Evolutionary conservation across 2,888 invertebrate genomes (phyloP), one percentile per base, ranked within the genome.

Genomic region (Nomada lathburiana): DNA sequence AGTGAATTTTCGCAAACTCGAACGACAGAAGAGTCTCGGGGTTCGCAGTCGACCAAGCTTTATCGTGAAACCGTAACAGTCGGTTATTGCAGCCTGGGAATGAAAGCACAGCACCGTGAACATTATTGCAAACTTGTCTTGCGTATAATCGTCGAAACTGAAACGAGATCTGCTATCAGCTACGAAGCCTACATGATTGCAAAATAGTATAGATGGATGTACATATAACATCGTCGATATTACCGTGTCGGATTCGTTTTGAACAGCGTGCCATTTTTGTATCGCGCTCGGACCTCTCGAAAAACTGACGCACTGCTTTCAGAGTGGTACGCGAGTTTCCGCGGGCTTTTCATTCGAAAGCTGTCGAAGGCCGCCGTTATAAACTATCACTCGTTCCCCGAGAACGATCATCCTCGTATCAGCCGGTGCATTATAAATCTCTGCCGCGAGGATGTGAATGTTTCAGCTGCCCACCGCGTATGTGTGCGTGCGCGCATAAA

Each of bases 41-140:
- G 53, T 47, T 55, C 71, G 64, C 70, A 80, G 85, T 75, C 70
- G 73, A 69, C 59, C 69, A 29, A 29, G 79, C 70, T 85, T 83
- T 85, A 87, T 87, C 80, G 76, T 44, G 63, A 72, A 76, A 71
- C 70, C 53, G 80, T 83, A 84, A 84, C 87, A 86, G 86, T 77
- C 77, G 83, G 77, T 80, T 86, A 84, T 85, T 83, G 79, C 82
- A 76, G 83, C 75, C 63, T 55, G 57, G 44, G 67, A 62, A 60
- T 36, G 44, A 47, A 57, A 59, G n/a, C 57, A 78, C 64, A 78
- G 82, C 70, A 86, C 68, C 81, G 79, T 16, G 64, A 42, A 42
- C 81, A 79, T 86, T 89, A 88, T 89, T 89, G 85, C 89, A 64
- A 68, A 78, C 80, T 86, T 83, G 82, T 13, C 63, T 85, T 85